Conservation (phyloP, 2,888 invertebrate species). For the Drosophila anomalata region DNA sequence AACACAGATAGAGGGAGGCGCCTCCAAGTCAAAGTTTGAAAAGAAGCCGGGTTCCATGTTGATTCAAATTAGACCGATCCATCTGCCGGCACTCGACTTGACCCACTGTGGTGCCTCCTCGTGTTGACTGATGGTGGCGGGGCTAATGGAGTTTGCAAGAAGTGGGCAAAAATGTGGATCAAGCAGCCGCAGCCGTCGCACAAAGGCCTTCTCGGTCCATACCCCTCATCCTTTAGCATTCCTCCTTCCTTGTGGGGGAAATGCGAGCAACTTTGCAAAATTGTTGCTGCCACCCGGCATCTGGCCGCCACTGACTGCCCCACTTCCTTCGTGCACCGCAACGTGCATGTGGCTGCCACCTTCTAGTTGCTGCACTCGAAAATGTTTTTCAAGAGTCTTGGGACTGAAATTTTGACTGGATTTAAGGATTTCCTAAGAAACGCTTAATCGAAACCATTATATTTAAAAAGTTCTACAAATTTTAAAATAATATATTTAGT, state of each 20-base stretch:
- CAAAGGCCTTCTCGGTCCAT: constrained; percentile 45
- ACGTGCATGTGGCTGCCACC: constrained; percentile 59
- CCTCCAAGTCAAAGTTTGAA: constrained; percentile 23
- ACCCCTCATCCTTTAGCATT: not conserved
- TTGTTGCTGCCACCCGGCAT: constrained; percentile 47
- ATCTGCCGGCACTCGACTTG: constrained; percentile 12
- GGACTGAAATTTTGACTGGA: not conserved
- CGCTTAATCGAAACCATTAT: too few relatives aligned
- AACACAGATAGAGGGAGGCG: constrained; percentile 7
- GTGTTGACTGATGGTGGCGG: constrained; percentile 33
- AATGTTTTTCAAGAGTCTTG: not conserved
- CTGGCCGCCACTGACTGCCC: constrained; percentile 17
- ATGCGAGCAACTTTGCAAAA: constrained; percentile 65
- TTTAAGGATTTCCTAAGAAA: too few relatives aligned
- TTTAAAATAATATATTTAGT: too few relatives aligned
- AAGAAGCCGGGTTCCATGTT: constrained; percentile 20
- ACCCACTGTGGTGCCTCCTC: constrained; percentile 8
- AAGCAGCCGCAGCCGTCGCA: constrained; percentile 56
- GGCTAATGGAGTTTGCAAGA: constrained; percentile 69
- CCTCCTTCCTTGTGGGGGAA: constrained; percentile 45
- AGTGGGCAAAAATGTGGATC: constrained; percentile 60
- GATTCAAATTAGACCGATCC: constrained; percentile 44
- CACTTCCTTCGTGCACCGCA: constrained; percentile 43
- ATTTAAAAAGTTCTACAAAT: too few relatives aligned
- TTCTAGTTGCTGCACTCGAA: constrained; percentile 14